Conservation (phyloP, 2,888 invertebrate genomes). For the Gari tellinella region DNA sequence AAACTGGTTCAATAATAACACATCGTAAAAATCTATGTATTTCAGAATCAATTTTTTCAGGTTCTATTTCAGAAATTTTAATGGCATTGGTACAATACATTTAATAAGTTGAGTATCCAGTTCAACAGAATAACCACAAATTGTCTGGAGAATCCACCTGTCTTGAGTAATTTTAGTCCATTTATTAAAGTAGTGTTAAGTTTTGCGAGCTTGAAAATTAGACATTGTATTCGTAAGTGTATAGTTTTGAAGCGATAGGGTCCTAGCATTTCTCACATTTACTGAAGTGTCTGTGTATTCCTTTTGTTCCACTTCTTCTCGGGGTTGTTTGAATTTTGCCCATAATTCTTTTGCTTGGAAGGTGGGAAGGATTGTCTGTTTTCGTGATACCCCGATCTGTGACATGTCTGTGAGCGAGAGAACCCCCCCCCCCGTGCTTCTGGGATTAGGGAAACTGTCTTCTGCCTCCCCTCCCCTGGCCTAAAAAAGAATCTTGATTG, state of each 20-base stretch:
- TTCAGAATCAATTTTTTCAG: neutral
- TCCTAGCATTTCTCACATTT: too few relatives aligned
- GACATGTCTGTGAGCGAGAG: neutral
- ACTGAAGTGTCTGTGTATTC: neutral
- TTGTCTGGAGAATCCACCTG: too few relatives aligned
- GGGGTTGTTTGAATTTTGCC: neutral
- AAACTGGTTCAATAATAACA: neutral
- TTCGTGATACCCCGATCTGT: neutral
- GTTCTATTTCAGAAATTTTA: neutral
- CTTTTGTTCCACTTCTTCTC: neutral
- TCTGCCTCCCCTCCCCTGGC: too few relatives aligned
- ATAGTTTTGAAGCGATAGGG: too few relatives aligned
- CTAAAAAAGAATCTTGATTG: too few relatives aligned
- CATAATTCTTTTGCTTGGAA: neutral
- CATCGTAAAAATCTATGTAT: neutral
- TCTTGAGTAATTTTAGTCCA: too few relatives aligned
- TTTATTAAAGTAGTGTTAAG: too few relatives aligned
- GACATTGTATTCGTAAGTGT: neutral
- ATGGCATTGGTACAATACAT: neutral
- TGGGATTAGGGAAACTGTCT: too few relatives aligned
- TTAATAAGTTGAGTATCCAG: too few relatives aligned
- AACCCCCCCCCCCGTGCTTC: too few relatives aligned
- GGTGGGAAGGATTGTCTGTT: neutral
- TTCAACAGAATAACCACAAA: too few relatives aligned
- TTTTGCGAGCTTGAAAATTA: too few relatives aligned